These are phyloP conservation scores for Lepidochitona cinerea DNA, from an alignment of 2,888 invertebrate species.

Conservation along the genomic window DNA sequence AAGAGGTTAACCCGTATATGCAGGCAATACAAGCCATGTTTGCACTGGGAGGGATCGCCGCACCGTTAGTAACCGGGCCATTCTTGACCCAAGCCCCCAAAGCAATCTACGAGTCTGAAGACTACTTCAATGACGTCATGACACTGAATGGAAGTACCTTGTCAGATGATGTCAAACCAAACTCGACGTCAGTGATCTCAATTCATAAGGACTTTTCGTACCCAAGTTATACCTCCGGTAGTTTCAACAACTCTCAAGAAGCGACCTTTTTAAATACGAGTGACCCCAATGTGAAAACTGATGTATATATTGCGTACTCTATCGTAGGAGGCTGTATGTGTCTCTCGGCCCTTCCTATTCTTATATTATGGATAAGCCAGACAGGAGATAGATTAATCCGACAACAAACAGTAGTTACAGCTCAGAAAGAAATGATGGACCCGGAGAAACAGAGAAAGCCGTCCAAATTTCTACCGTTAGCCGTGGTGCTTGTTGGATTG, in stretches of 20 bases:
- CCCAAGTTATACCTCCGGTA: not conserved
- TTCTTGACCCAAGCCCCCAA: not conserved
- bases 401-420: not conserved
- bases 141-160: too few relatives aligned
- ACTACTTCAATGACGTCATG: not conserved
- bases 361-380: not conserved
- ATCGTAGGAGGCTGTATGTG: not conserved
- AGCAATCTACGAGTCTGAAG: not conserved
- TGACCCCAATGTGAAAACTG: not conserved
- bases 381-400: not conserved
- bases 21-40: slow-evolving; percentile 1
- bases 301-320: not conserved
- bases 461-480: not conserved
- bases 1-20: not conserved
- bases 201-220: not conserved
- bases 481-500: not conserved
- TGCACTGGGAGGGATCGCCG: not conserved
- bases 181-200: too few relatives aligned
- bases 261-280: not conserved
- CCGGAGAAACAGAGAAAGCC: not conserved
- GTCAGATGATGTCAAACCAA: not conserved
- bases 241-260: not conserved
- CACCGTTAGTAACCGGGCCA: not conserved
- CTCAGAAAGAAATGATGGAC: not conserved
- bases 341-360: not conserved